A percentile compares a stretch with the other conserved stretches of the same genome.
Conservation (phyloP, 2,797 vertebrate genomes). For the Sebastes iracundus region DNA sequence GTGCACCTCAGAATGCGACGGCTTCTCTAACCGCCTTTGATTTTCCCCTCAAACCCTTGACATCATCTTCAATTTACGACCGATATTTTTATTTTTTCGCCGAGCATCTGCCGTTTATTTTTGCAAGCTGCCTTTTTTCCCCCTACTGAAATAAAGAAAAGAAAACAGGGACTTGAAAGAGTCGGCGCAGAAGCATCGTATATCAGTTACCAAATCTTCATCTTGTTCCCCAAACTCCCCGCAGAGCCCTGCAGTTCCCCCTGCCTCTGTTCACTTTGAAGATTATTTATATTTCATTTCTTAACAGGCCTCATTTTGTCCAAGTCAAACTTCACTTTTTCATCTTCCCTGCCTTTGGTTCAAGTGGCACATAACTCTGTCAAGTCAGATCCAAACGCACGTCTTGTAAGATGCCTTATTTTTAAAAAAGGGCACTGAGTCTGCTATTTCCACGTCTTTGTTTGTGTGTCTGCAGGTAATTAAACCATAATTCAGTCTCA, state of each 20-base stretch:
- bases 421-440: neutral
- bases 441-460: neutral
- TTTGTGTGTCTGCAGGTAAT: conserved; percentile 19
- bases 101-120: conserved; percentile 62
- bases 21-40: conserved; percentile 46
- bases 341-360: conserved; percentile 15
- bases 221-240: conserved; percentile 53
- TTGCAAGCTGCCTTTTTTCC: conserved; percentile 27
- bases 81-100: conserved; percentile 49
- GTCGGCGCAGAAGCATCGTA: conserved; percentile 41
- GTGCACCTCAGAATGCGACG: neutral
- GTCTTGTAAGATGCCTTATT: neutral
- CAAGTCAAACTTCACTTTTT: conserved; percentile 60
- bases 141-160: conserved; percentile 57
- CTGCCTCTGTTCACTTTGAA: conserved; percentile 70
- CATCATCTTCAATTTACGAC: conserved; percentile 46
- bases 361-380: conserved; percentile 48
- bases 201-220: conserved; percentile 60
- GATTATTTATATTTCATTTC: conserved; percentile 73
- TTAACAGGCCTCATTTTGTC: conserved; percentile 59
- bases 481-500: neutral
- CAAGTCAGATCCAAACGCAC: conserved; percentile 28
- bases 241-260: conserved; percentile 28
- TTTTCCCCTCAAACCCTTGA: conserved; percentile 45
- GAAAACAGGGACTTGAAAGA: conserved; percentile 71